phyloP scores from a whole-genome alignment of 1,140 invertebrate genomes.

The Drosophila asahinai region DNA sequence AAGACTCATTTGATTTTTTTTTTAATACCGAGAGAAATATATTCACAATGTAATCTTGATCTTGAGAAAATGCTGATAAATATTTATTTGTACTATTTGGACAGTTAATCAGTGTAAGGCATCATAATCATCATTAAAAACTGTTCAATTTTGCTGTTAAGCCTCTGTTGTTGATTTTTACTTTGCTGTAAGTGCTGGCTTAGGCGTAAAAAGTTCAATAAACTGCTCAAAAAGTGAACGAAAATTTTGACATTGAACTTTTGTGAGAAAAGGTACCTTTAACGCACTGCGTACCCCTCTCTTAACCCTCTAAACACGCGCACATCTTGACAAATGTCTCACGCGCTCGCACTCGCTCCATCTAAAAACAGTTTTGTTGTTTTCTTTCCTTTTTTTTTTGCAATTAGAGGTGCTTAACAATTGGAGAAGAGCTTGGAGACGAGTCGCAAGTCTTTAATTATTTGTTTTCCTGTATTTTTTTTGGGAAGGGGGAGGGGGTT shows the following conservation, averaged over 20 bases:
- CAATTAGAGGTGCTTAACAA: conserved; percentile 48
- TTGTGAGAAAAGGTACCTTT: conserved; percentile 33
- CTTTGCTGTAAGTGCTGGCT: conserved; percentile 30
- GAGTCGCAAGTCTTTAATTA: conserved; percentile 26
- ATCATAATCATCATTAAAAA: conserved; percentile 23
- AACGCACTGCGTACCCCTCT: background rate
- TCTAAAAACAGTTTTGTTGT: conserved; percentile 29
- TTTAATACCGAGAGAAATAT: too few species aligned
- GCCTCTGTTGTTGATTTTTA: conserved; percentile 35
- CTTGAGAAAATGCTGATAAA: too few species aligned
- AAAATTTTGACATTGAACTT: conserved; percentile 62
- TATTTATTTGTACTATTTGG: background rate
- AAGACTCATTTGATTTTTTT: too few species aligned
- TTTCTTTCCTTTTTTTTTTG: conserved; percentile 29
- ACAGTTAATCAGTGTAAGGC: background rate
- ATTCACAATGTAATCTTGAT: too few species aligned
- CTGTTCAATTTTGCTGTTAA: conserved; percentile 8
- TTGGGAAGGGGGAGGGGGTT: conserved; percentile 28
- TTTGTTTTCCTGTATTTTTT: conserved; percentile 38
- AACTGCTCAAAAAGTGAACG: conserved; percentile 45
- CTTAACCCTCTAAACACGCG: conserved; percentile 22
- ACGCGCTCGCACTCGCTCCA: conserved; percentile 14
- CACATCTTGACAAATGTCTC: conserved; percentile 50
- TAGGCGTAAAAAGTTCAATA: conserved; percentile 35
- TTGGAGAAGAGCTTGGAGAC: conserved; percentile 34